Evolutionary conservation across 1,140 invertebrate species (phyloP), one percentile per base, ranked within the genome.

Genomic region (Anoplophora glabripennis): DNA sequence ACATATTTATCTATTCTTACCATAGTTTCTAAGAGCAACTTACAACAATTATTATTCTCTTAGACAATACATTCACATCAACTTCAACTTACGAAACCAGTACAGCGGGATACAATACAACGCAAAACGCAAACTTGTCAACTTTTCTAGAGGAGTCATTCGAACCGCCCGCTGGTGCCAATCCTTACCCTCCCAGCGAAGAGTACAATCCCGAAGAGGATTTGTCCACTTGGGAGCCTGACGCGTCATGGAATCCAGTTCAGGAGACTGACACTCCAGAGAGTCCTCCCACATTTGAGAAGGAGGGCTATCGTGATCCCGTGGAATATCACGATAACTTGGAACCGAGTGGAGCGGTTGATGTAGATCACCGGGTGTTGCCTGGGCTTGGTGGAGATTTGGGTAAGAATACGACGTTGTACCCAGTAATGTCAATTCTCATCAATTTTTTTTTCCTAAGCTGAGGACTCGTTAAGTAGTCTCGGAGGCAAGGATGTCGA

Each of bases 221-320:
- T 14, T 36, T 60, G 5, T 62, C 70, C 42, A 69, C 67, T 17
- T 73, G 71, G 71, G 67, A 72, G 14, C 53, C 55, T 17, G 64
- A 69, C 36, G 21, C 53, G 10, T 55, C 44, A 47, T 73, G 72
- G 72, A 62, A 53, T 40, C 12, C 42, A 15, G 12, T 17, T 14
- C 42, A 28, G 5, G 21, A 28, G 21, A 28, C 21, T 28, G 81
- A 84, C 67, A 85, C 84, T 2, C 86, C 86, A 5, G 83, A 84
- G 63, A 87, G 85, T 48, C 86, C 86, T 3, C 84, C 85, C 0
- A 77, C 81, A 36, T 86, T 83, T 60, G 86, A 87, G 61, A 84
- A 86, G 65, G 76, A 81, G 67, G 70, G 71, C 45, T 71, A 66
- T 47, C 62, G 74, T 42, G 76, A 53, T 80, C 80, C 81, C 1